Evolutionary conservation across 1,140 invertebrate species (phyloP).

Genomic region (Leguminivora glycinivorella): DNA sequence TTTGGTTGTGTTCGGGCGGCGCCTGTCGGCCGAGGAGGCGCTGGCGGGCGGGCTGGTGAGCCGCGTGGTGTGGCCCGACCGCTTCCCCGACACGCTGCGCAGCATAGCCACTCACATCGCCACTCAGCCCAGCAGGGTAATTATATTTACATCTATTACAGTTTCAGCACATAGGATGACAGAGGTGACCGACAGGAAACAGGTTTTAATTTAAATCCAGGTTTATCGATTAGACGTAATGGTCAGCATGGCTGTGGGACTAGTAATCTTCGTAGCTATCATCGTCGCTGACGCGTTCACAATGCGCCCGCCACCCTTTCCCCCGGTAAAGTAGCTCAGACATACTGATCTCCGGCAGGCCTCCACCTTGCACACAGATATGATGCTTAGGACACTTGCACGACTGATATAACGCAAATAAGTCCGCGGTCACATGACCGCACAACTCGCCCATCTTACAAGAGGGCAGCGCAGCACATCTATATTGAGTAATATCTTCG

Average conservation of each 20-base stretch:
- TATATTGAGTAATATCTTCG: constrained; percentile 41
- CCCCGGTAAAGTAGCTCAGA: constrained; percentile 81
- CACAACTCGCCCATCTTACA: constrained; percentile 63
- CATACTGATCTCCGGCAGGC: constrained; percentile 65
- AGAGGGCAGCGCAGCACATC: constrained; percentile 51
- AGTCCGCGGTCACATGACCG: constrained; percentile 69
- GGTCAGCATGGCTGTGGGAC: background rate
- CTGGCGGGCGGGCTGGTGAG: constrained; percentile 84
- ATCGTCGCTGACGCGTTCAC: constrained; percentile 64
- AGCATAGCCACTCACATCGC: constrained; percentile 82
- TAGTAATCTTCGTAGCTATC: constrained; percentile 62
- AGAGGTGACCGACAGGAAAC: no score
- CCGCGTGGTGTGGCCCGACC: constrained; percentile 85
- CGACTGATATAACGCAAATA: constrained; percentile 81
- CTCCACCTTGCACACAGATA: constrained; percentile 79
- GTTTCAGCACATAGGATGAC: no score
- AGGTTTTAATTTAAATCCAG: no score
- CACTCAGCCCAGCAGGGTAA: constrained; percentile 75
- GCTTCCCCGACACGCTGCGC: constrained; percentile 83
- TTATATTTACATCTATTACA: constrained; percentile 36
- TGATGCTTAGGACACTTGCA: constrained; percentile 81
- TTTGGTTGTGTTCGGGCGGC: constrained; percentile 84
- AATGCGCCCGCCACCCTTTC: constrained; percentile 79
- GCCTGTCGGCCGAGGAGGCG: constrained; percentile 86
- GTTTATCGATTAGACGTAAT: no score